Base-by-base conservation (phyloP, 64 coral and sea anemone genomes). In the Stylophora pistillata region DNA sequence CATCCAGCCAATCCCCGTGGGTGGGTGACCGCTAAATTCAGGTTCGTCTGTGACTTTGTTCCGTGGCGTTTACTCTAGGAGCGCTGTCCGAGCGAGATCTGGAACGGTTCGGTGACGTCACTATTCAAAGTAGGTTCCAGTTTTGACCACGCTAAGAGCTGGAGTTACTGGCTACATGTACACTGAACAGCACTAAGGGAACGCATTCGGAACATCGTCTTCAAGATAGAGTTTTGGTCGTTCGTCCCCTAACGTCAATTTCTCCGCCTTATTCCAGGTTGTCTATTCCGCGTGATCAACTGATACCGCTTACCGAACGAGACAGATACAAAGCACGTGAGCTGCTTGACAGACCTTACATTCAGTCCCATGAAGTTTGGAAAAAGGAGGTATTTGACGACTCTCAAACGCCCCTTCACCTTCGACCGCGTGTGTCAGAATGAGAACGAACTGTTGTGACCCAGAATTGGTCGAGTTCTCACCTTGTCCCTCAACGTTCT, bases 281-380 rank as follows among this genome's bases (percentile, higher is more conserved):
- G 53, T 77, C 95, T 56, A 88, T 98, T 26, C 69, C 82, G 0
- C 58, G 86, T 41, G 81, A 91, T 23, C 75, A 91, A 15, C 80
- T 76, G 34, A 98, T 98, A 73, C 95, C 95, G 14, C 73, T 98
- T 55, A 98, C 86, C 10, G 79, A 91, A 29, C 89, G 83, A 91
- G 95, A 98, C 69, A 72, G 61, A 16, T 73, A 37, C 64, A 98
- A 98, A 62, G 82, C 85, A 33, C 56, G 82, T 30, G 75, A 93
- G 32, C 74, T 98, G 9, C 71, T 98, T 13, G 33, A 90, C 28
- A 78, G 92, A 71, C 92, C 95, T 1, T 91, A 86, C 85, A 94
- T 94, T 12, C 80, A 78, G 27, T 87, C 85, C 15, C 89, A 94
- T 15, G 78, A 79, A 12, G 65, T 29, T 23, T 91, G 89, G 92